Evolutionary conservation across 2,113 vertebrate genomes (phyloP), one percentile per base, ranked within the genome.

Genomic region (Anas platyrhynchos): DNA sequence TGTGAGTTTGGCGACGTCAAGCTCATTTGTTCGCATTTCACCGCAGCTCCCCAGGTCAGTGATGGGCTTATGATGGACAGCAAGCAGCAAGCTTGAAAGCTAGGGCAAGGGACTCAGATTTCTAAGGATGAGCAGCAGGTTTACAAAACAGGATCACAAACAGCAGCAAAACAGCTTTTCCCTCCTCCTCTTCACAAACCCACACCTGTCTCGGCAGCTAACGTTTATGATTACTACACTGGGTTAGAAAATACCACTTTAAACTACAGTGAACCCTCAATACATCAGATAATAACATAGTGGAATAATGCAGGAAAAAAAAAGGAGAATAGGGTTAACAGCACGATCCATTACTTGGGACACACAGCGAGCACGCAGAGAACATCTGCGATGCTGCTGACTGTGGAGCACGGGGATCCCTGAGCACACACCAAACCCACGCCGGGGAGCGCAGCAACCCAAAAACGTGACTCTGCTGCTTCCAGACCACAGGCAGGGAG

Each of bases 401-500:
- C 43, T 72, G 2, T 6, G 58, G 58, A 63, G 54, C 15, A 5
- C 1, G 3, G 71, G 50, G 58, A 88, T 58, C 82, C 85, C 89
- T 67, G 68, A 83, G 77, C 50, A 44, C 32, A 36, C n/a, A 43
- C 76, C 82, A 87, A 85, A 86, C 67, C 54, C 82, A 58, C 54
- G 12, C 56, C 77, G 78, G 62, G 59, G 73, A 94, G 46, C 59
- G 71, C 34, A 85, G 58, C 14, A 65, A 58, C 13, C 75, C 48
- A 1, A 79, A 85, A 91, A 80, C 5, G 7, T 0, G 3, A 41
- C 48, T 85, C 71, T 50, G 54, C 78, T 8, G 3, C 84, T 91
- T 83, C 75, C 67, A 94, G 44, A 76, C 75, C 88, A 88, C 71
- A 91, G 68, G 66, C 89, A 89, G 58, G 62, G 27, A 84, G 87